Conservation (phyloP, 1,140 invertebrate genomes). For the Paraescarpia echinospica region DNA sequence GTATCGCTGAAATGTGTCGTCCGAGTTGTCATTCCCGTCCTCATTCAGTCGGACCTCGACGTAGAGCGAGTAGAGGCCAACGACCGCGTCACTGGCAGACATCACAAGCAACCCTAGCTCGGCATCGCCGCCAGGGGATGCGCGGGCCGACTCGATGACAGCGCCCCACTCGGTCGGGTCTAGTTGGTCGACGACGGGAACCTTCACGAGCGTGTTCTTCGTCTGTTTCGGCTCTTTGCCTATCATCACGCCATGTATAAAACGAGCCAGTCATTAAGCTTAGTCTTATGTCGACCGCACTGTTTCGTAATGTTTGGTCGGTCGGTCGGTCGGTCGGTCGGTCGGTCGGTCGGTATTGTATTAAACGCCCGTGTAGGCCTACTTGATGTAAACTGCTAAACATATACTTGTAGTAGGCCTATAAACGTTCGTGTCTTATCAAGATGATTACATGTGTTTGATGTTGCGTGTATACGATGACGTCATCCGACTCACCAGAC, state of each 20-base stretch:
- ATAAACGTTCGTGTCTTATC: no score
- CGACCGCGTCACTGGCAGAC: slow-evolving; percentile 41
- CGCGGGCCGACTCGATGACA: not conserved
- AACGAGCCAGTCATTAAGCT: not conserved
- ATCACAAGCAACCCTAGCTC: slow-evolving; percentile 36
- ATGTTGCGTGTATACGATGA: no score
- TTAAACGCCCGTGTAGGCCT: no score
- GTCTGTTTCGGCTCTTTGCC: not conserved
- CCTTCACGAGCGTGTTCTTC: not conserved
- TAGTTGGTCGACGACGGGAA: not conserved
- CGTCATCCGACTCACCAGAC: no score
- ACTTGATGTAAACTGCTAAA: no score
- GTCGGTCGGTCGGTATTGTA: no score
- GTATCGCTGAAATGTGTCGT: slow-evolving; percentile 25
- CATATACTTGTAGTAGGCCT: no score
- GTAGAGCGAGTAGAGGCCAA: slow-evolving; percentile 49
- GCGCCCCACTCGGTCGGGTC: slow-evolving; percentile 1
- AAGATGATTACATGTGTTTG: no score
- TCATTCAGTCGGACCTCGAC: slow-evolving; percentile 25
- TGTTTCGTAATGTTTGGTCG: no score
- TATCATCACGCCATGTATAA: not conserved
- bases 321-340: no score
- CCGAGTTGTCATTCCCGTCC: not conserved
- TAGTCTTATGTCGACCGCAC: no score
- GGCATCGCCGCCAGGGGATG: not conserved